These are phyloP conservation scores for Argyresthia albistria DNA, from an alignment of 2,888 invertebrate species.

Conservation along the genomic window DNA sequence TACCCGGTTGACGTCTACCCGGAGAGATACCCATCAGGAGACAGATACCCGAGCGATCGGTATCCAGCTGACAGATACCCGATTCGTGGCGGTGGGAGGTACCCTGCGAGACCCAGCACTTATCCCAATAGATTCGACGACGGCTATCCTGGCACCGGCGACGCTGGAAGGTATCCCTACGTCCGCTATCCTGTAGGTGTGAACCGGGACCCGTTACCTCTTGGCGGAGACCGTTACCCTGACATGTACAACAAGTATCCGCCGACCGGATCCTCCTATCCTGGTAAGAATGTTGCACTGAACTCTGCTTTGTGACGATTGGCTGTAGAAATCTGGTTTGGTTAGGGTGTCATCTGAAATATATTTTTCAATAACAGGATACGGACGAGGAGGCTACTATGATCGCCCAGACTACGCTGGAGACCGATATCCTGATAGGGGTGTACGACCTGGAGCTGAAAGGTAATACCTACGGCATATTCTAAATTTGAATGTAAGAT, in stretches of 20 bases:
- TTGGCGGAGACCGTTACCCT: conserved; percentile 63
- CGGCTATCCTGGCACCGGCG: conserved; percentile 41
- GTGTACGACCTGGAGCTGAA: conserved; percentile 58
- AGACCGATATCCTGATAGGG: conserved; percentile 60
- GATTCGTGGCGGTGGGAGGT: conserved; percentile 29
- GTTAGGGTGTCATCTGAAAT: too few species aligned
- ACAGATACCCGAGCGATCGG: conserved; percentile 32
- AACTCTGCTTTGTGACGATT: background rate
- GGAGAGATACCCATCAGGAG: conserved; percentile 36
- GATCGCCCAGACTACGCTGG: conserved; percentile 43
- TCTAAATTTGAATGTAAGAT: background rate
- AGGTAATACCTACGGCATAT: conserved; percentile 28
- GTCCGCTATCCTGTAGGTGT: conserved; percentile 59
- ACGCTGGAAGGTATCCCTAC: conserved; percentile 59
- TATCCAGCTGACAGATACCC: conserved; percentile 44
- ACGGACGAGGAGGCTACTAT: conserved; percentile 55
- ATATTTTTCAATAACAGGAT: conserved; percentile 25
- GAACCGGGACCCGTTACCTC: conserved; percentile 62
- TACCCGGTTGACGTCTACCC: conserved; percentile 50
- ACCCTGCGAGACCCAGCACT: conserved; percentile 40
- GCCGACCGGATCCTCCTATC: conserved; percentile 67
- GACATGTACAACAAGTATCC: conserved; percentile 72
- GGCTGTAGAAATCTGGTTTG: too few species aligned
- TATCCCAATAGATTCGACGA: conserved; percentile 55
- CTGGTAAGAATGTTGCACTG: conserved; percentile 46